Conservation (phyloP, 1,140 invertebrate genomes). For the Arctopsyche grandis region DNA sequence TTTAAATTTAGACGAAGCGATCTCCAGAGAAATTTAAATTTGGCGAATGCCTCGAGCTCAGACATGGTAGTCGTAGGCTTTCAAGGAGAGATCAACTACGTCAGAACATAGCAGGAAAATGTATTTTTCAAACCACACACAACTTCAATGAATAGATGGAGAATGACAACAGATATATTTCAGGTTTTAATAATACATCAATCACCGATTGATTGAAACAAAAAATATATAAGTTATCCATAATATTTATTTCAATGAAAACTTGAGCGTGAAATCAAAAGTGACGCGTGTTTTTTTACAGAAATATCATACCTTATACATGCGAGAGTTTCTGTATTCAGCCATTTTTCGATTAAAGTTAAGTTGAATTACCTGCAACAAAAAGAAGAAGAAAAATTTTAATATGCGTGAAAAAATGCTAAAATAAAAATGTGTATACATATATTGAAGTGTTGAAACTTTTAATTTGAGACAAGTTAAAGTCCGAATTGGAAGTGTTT, state of each 20-base stretch:
- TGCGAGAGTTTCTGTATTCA: too few relatives aligned
- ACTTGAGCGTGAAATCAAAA: too few relatives aligned
- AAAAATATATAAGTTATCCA: too few relatives aligned
- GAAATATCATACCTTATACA: too few relatives aligned
- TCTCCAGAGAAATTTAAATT: constrained; percentile 51
- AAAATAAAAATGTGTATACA: not conserved
- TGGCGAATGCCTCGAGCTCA: constrained; percentile 17
- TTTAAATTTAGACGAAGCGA: constrained; percentile 50
- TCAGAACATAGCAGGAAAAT: not conserved
- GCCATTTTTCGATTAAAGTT: too few relatives aligned
- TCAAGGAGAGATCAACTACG: not conserved
- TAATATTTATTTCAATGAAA: too few relatives aligned
- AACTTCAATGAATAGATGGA: not conserved
- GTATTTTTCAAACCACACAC: not conserved
- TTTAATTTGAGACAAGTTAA: constrained; percentile 37
- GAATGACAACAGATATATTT: too few relatives aligned
- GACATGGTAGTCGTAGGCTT: not conserved
- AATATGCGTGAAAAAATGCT: not conserved
- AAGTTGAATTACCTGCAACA: constrained; percentile 29
- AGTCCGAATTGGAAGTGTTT: constrained; percentile 37
- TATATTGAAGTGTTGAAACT: constrained; percentile 10
- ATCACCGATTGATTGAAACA: too few relatives aligned
- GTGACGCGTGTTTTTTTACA: too few relatives aligned
- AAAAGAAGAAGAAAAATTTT: not conserved
- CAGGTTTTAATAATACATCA: too few relatives aligned